A percentile compares a stretch with the other conserved stretches of the same genome.
Conservation (phyloP, 1,140 invertebrate species). For the Trachelipus rathkii region DNA sequence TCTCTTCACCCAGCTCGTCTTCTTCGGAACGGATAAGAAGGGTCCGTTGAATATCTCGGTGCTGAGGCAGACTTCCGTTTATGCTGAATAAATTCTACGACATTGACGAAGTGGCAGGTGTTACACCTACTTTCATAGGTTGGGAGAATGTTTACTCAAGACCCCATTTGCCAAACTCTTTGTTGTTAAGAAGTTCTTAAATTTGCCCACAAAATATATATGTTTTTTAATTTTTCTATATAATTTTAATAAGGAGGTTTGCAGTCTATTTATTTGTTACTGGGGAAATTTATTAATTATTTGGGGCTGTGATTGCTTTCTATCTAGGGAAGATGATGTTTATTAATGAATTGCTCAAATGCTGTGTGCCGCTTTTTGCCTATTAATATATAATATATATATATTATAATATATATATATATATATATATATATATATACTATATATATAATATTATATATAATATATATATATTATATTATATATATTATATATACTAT, state of each 20-base stretch:
- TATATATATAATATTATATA: conserved; percentile 15
- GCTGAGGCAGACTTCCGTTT: conserved; percentile 92
- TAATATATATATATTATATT: conserved; percentile 15
- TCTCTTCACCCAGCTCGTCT: conserved; percentile 84
- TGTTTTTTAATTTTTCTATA: not conserved
- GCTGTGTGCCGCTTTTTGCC: too few species aligned
- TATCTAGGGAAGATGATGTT: too few species aligned
- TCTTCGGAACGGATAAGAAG: conserved; percentile 70
- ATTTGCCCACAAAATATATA: not conserved
- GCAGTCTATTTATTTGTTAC: too few species aligned
- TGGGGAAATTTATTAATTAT: too few species aligned
- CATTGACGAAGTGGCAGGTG: conserved; percentile 61
- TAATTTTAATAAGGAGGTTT: too few species aligned
- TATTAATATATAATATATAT: conserved; percentile 6
- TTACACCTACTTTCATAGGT: conserved; percentile 86
- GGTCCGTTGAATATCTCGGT: conserved; percentile 80
- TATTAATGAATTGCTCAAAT: too few species aligned
- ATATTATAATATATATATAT: conserved; percentile 15
- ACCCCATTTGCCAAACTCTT: not conserved
- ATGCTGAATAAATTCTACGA: conserved; percentile 59
- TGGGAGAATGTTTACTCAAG: conserved; percentile 71
- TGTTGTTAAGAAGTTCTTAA: not conserved
- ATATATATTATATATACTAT: not conserved
- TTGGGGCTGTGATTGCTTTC: too few species aligned
- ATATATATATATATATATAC: conserved; percentile 9